Conservation (phyloP, 2,888 invertebrate species). For the Saturnia japonica region DNA sequence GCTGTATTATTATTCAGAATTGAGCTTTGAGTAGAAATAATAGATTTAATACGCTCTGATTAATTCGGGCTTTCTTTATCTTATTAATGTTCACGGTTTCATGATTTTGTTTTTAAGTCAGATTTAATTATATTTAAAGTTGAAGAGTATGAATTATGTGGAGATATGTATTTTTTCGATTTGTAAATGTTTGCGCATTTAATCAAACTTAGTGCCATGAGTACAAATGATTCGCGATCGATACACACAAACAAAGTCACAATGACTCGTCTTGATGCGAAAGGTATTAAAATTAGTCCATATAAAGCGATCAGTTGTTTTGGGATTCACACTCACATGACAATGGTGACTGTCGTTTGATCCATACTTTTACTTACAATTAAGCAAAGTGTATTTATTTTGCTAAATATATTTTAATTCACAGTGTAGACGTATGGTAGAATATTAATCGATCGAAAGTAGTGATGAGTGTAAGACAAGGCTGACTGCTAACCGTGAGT, state of each 20-base stretch:
- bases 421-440: too few relatives aligned
- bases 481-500: too few relatives aligned
- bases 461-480: too few relatives aligned
- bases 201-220: too few relatives aligned
- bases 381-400: neutral
- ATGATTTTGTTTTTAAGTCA: constrained; percentile 9
- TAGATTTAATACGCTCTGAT: constrained; percentile 34
- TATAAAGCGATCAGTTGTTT: neutral
- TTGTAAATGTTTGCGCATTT: too few relatives aligned
- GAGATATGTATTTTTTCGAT: too few relatives aligned
- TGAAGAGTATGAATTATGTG: too few relatives aligned
- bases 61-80: constrained; percentile 31
- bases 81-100: constrained; percentile 27
- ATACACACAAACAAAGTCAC: too few relatives aligned
- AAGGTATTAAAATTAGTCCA: neutral
- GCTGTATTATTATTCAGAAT: constrained; percentile 26
- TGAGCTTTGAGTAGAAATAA: constrained; percentile 34
- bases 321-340: neutral
- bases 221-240: too few relatives aligned
- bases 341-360: neutral
- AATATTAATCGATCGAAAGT: too few relatives aligned
- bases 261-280: too few relatives aligned
- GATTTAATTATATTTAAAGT: neutral
- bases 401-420: neutral
- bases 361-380: neutral